Conservation (phyloP, 2,797 vertebrate genomes). For the Lacerta agilis region DNA sequence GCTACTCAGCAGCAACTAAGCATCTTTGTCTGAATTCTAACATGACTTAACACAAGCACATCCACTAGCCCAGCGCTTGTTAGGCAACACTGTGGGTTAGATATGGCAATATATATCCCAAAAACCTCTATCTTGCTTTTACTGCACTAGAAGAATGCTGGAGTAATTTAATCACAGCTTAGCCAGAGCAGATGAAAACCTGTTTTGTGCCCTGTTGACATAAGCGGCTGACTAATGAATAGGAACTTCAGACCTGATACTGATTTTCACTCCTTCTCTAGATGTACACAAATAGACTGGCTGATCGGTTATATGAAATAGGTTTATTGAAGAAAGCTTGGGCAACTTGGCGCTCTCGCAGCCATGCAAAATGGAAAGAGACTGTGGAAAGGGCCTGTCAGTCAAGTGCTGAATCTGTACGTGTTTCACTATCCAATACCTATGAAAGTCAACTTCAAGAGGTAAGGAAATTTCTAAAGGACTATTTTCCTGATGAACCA, state of each 20-base stretch:
- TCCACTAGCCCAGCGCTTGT: neutral
- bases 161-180: neutral
- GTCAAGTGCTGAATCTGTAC: constrained; percentile 89
- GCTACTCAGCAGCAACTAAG: neutral
- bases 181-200: neutral
- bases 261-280: constrained; percentile 55
- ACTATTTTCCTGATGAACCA: constrained; percentile 11
- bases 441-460: constrained; percentile 88
- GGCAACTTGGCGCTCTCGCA: constrained; percentile 85
- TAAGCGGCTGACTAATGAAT: neutral
- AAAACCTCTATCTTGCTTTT: neutral
- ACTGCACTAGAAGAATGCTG: neutral
- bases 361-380: constrained; percentile 87
- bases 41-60: neutral
- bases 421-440: constrained; percentile 85
- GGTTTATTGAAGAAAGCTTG: constrained; percentile 89
- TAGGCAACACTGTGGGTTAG: neutral
- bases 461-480: constrained; percentile 77
- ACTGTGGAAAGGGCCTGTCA: constrained; percentile 89
- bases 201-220: neutral
- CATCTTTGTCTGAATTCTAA: neutral
- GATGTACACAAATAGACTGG: constrained; percentile 79
- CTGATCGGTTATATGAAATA: constrained; percentile 83
- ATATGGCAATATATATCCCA: neutral
- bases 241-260: neutral